Base-by-base conservation (phyloP, 2,888 invertebrate genomes). In the Morpho deidamia region DNA sequence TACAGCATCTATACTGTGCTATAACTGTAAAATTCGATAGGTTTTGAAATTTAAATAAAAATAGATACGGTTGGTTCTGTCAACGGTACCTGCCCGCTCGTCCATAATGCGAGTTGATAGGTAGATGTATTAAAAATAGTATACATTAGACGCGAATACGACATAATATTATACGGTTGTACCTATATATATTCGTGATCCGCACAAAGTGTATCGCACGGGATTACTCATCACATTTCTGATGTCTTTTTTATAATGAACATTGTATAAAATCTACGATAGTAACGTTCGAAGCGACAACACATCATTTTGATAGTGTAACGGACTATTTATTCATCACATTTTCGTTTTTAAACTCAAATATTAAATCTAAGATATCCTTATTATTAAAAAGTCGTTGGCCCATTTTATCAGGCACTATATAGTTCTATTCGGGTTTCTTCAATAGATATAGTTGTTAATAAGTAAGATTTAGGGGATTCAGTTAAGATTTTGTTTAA, bases 81-180 rank as follows among this genome's bases (percentile, higher is more conserved):
- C 3, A 47, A 67, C 78, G 38, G 51, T 89, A 76, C 75, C 53
- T 72, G 78, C 78, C 83, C 82, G 78, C 77, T 83, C 84, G 87
- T 87, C 88, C 85, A 89, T 89, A 89, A 89, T 84, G 78, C 78
- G 86, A 87, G 86, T 86, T 89, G 89, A 89, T 89, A 89, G 88
- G 88, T 88, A 85, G 88, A 89, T 86, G 88, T 89, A 89, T 89
- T 89, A 89, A 88, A 83, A 89, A 86, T 87, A 89, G 87, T 88
- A 88, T 87, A 87, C 85, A 88, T 88, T 85, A 88, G 86, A 85
- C 84, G 71, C 72, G 78, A 78, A 77, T 78, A 80, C 77, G 83
- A 82, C 79, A 82, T 80, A 77, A 76, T 78, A 81, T 76, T 67
- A 71, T 72, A 74, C 57, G 59, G 59, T 62, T 62, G 46, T 60